Evolutionary conservation across 2,888 invertebrate species (phyloP), one percentile per base, ranked within the genome.

Genomic region (Latheticus oryzae): DNA sequence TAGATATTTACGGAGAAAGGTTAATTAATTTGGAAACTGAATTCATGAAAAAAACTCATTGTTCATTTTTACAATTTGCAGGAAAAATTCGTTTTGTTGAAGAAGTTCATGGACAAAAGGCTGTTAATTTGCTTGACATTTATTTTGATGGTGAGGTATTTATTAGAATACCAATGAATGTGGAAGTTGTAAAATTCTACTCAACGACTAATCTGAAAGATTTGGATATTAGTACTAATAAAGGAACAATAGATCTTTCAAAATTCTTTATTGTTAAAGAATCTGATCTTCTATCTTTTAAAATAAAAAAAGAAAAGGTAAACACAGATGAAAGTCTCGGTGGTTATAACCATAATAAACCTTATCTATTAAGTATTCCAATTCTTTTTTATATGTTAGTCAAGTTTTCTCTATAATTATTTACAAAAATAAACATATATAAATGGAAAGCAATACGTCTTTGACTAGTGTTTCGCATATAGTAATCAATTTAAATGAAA

Each of bases 191-290:
- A 37, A 37, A 37, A 37, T 37, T 37, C 37, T 19, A 19, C 19
- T 37, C 37, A 37, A 37, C 37, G 21, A 21, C 37, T 37, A 19
- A 37, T 37, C 8, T 37, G 37, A 37, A 37, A 37, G 37, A 37
- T 37, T 37, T 19, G 21, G 21, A 37, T 19, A 37, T 37, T 19
- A 37, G n/a, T 19, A 19, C 2, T 37, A 19, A 19, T 24, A 24
- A 24, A 40, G 24, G 12, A 24, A 40, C 23, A 40, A 40, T 23
- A 40, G 13, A 32, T 13, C 12, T 9, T 24, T 24, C 24, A 7
- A 24, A 24, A 7, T 2, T 8, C 24, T 24, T 24, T 24, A 4
- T 7, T 2, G 7, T 24, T 24, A 24, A 24, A 24, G 24, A 24
- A 24, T 4, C 24, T 24, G 24, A 24, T 24, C 7, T 24, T 4